These are phyloP conservation scores for Botia almorhae DNA, from an alignment of 2,797 vertebrate species.

Conservation along the genomic window DNA sequence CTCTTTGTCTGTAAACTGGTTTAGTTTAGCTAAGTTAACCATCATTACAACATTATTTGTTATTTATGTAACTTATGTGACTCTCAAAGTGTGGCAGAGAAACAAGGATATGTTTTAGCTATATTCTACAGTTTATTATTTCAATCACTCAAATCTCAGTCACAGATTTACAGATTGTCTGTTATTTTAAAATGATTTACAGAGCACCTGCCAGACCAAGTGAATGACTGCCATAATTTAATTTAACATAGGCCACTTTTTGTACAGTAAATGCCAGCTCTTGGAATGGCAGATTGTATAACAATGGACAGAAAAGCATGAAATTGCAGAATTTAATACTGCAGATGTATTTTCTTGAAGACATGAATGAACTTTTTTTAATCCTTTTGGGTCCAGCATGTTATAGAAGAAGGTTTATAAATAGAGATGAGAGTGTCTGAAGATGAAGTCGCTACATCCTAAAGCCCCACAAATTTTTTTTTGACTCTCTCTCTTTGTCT, in stretches of 20 bases:
- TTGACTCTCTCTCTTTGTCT: slow-evolving; percentile 47
- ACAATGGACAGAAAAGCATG: slow-evolving; percentile 47
- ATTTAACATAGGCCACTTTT: slow-evolving; percentile 27
- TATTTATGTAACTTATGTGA: background rate
- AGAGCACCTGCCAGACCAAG: slow-evolving; percentile 44
- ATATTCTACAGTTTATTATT: slow-evolving; percentile 10
- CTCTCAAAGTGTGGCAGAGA: slow-evolving; percentile 5
- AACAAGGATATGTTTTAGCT: background rate
- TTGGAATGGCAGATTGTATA: slow-evolving; percentile 37
- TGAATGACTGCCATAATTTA: slow-evolving; percentile 46
- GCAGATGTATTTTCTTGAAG: slow-evolving; percentile 54
- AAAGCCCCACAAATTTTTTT: slow-evolving; percentile 45
- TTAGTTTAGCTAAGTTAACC: background rate
- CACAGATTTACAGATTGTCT: slow-evolving; percentile 55
- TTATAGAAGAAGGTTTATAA: slow-evolving; percentile 56
- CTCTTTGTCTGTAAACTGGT: background rate
- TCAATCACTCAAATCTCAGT: slow-evolving; percentile 1
- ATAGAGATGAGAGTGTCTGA: slow-evolving; percentile 46
- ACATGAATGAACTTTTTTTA: slow-evolving; percentile 55
- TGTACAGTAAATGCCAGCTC: slow-evolving; percentile 20
- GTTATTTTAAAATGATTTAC: slow-evolving; percentile 38
- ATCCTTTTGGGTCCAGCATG: slow-evolving; percentile 44
- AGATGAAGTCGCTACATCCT: slow-evolving; percentile 46
- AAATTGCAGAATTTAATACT: slow-evolving; percentile 54
- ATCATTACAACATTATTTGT: background rate